Conservation (phyloP, 2,888 invertebrate species). For the Ferrisia virgata region DNA sequence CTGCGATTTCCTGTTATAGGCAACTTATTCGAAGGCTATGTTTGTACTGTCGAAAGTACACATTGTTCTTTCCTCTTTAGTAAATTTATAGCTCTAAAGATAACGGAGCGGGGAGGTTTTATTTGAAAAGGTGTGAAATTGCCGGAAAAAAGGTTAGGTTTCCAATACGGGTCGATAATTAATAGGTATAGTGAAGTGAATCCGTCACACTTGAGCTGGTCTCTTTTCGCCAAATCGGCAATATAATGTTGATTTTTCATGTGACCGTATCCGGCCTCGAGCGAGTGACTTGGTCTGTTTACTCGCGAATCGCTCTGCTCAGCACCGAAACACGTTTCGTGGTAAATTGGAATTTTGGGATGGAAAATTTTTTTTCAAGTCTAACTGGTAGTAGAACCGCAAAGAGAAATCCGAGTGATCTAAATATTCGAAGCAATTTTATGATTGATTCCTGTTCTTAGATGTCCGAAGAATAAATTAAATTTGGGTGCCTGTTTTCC, state of each 20-base stretch:
- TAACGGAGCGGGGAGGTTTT: not conserved
- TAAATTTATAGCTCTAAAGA: not conserved
- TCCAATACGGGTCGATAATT: slow-evolving; percentile 5
- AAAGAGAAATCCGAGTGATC: no score
- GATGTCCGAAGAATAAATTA: no score
- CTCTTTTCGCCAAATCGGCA: not conserved
- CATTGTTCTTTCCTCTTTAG: not conserved
- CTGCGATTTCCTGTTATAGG: not conserved
- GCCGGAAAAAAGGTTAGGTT: not conserved
- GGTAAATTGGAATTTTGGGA: no score
- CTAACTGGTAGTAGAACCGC: no score
- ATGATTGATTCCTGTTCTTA: no score
- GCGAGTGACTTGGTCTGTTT: no score
- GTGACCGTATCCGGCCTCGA: no score
- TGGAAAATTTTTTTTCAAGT: no score
- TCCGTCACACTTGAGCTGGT: not conserved
- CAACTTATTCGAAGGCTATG: not conserved
- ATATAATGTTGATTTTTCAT: not conserved
- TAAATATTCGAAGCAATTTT: no score
- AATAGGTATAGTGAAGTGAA: not conserved
- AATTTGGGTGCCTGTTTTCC: no score
- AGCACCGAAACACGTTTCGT: no score
- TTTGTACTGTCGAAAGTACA: slow-evolving; percentile 1
- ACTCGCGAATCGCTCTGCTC: no score
- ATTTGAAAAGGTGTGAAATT: slow-evolving; percentile 10